A percentile compares a stretch with the other conserved stretches of the same genome.
Evolutionary conservation across 2,797 vertebrate genomes (phyloP).

Genomic region (Molossus molossus): DNA sequence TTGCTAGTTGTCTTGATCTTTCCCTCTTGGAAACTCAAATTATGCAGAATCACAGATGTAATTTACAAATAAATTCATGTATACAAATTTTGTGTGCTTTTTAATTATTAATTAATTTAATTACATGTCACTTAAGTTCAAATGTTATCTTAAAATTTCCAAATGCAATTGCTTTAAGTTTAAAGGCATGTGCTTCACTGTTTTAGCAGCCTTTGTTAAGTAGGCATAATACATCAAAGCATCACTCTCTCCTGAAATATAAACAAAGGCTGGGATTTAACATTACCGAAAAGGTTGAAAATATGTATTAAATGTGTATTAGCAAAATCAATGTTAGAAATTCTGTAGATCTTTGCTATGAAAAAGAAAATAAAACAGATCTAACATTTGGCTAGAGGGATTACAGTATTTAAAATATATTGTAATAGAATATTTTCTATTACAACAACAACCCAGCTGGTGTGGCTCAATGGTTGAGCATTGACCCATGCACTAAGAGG

Average conservation of each 20-base stretch:
- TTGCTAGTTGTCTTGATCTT: not conserved
- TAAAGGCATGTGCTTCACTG: not conserved
- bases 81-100: constrained; percentile 3
- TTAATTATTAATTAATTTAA: constrained; percentile 58
- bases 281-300: not conserved
- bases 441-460: no score
- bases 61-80: constrained; percentile 44
- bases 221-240: not conserved
- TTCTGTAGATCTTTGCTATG: not conserved
- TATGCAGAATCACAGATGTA: constrained; percentile 45
- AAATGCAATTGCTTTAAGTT: constrained; percentile 32
- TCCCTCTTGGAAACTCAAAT: constrained; percentile 38
- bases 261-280: constrained; percentile 44
- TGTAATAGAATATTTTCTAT: no score
- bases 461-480: no score
- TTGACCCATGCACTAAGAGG: no score
- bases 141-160: constrained; percentile 51
- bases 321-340: constrained; percentile 58
- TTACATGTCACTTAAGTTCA: constrained; percentile 46
- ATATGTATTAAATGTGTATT: constrained; percentile 64
- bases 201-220: not conserved
- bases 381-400: constrained; percentile 28
- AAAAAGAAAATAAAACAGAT: not conserved
- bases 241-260: not conserved
- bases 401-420: constrained; percentile 30